Evolutionary conservation across 2,888 invertebrate genomes (phyloP), one percentile per base, ranked within the genome.

Genomic region (Drosophila demipolita): DNA sequence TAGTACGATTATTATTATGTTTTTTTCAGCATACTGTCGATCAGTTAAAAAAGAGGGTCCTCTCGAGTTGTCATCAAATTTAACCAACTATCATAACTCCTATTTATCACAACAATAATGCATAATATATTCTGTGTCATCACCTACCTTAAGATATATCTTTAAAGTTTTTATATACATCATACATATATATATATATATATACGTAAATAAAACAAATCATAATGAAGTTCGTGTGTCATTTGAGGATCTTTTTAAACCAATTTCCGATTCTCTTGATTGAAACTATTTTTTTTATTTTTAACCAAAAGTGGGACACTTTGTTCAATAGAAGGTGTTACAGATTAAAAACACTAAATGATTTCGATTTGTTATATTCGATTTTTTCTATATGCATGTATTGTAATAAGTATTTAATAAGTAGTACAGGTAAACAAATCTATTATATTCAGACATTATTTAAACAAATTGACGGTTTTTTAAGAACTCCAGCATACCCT

Each of bases 401-500:
- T 76, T 83, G 76, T 82, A 79, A 85, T 89, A 88, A 80, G 70
- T 84, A 75, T 78, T 81, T 78, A 72, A 88, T 86, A 83, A 75
- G 83, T 74, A 75, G 73, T 89, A 87, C 82, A 79, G 66, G 77
- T 89, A 87, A 89, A 89, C 77, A 83, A 89, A 86, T 88, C 69
- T 75, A 73, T 65, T 67, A 71, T 80, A 80, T 91, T 91, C 76
- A 91, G 69, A 78, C 66, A 61, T 73, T 77, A 68, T 85, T 82
- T 92, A 92, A 82, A 91, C 86, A 79, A 91, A 90, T 89, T 92
- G 90, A 76, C 89, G 90, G 85, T 85, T 91, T 84, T 91, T 92
- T 71, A 91, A 90, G 80, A 91, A 92, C 83, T 91, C 91, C 82
- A 92, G 88, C 90, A 92, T 92, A 78, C 91, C 92, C 84, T 91